Base-by-base conservation (phyloP, 1,140 invertebrate genomes). In the Venustaconcha ellipsiformis region DNA sequence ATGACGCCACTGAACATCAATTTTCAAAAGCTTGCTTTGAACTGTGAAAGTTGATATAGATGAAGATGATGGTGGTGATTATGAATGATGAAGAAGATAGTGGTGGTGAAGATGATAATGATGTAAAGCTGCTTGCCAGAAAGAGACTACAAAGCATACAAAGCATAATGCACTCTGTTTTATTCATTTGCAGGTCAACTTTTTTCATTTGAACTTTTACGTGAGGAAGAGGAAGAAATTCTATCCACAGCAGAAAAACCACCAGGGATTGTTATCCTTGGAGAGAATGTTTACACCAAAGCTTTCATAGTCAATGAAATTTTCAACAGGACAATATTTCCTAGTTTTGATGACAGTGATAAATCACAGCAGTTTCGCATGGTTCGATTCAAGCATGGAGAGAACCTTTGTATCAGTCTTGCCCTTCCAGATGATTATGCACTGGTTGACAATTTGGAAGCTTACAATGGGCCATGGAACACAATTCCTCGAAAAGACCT, bases 371-470 rank as follows among this genome's bases (percentile, higher is more conserved):
- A 63, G 14, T 94, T 94, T 92, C 89, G 94, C 88, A 94, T 94
- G 93, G 93, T 95, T 79, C 92, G 93, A 79, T 92, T 96, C 78
- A 92, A 92, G 78, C 94, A 94, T 84, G 94, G 94, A n/a, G 87
- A 90, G 2, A 92, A 90, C 20, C 93, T 93, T 62, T 92, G 93
- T 79, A 91, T 94, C 6, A 93, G 93, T 82, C 88, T 95, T 23
- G 93, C 93, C 0, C 90, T 95, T 20, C 93, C 93, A 37, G 91
- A 93, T 75, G 94, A 95, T 83, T 95, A 94, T 84, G 94, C 95
- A 89, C 92, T 96, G 58, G 92, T 95, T 1, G 94, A 95, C 79
- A 89, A 92, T 81, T 80, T 93, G 20, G 91, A 92, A 75, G 90
- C 90, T 18, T 92, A 93, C 80, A 92, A 93, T 79, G 90, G 91